Evolutionary conservation across 2,888 invertebrate genomes (phyloP).

Genomic region (Pheosia gnoma): DNA sequence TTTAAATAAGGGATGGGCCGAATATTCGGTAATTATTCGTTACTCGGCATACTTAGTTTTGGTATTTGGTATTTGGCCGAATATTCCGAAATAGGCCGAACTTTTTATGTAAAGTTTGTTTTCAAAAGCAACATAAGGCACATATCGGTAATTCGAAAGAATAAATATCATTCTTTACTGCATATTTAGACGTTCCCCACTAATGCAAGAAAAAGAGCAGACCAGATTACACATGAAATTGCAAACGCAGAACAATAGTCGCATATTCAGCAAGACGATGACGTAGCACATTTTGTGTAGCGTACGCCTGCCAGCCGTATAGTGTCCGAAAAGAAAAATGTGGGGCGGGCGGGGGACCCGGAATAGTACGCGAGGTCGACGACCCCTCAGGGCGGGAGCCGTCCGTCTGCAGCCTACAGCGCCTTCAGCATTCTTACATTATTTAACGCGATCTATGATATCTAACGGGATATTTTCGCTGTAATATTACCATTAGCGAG

Average conservation of each 20-base stretch:
- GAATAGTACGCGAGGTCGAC: slow-evolving; percentile 64
- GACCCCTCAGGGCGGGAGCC: slow-evolving; percentile 58
- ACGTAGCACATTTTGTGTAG: slow-evolving; percentile 69
- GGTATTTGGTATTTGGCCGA: too few relatives aligned
- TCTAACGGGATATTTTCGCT: slow-evolving; percentile 54
- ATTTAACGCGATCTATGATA: slow-evolving; percentile 65
- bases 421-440: slow-evolving; percentile 64
- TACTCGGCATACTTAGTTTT: too few relatives aligned
- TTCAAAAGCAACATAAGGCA: too few relatives aligned
- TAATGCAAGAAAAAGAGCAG: slow-evolving; percentile 27
- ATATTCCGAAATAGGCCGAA: too few relatives aligned
- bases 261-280: slow-evolving; percentile 71
- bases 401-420: slow-evolving; percentile 56
- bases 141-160: too few relatives aligned
- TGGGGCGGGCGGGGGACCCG: slow-evolving; percentile 64
- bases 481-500: slow-evolving; percentile 46
- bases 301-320: slow-evolving; percentile 59
- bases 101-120: too few relatives aligned
- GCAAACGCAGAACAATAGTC: slow-evolving; percentile 74
- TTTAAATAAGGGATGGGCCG: too few relatives aligned
- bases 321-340: slow-evolving; percentile 81
- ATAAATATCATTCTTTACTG: too few relatives aligned
- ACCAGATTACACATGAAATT: slow-evolving; percentile 76
- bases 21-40: too few relatives aligned
- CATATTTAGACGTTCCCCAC: too few relatives aligned